Evolutionary conservation across 2,113 vertebrate species (phyloP).

Genomic region (Hyaena hyaena): DNA sequence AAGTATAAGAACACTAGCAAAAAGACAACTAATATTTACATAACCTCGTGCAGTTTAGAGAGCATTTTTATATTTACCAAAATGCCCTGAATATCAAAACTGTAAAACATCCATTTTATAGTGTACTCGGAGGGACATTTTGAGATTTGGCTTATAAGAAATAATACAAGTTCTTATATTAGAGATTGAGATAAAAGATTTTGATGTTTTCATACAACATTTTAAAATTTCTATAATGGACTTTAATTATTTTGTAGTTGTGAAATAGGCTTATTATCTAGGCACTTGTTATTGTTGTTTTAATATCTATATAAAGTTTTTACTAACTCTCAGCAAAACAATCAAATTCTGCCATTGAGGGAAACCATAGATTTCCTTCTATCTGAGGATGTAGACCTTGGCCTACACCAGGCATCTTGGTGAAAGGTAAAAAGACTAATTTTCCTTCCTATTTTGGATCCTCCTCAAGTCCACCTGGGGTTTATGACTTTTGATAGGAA

Average conservation of each 20-base stretch:
- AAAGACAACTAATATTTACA: not conserved
- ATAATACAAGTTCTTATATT: not conserved
- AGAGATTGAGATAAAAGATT: not conserved
- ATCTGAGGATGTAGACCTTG: not conserved
- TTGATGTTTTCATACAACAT: not conserved
- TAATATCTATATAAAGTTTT: not conserved
- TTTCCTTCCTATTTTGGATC: not conserved
- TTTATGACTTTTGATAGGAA: not conserved
- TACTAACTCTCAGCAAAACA: not conserved
- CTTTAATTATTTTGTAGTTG: not conserved
- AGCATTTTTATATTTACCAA: not conserved
- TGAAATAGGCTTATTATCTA: not conserved
- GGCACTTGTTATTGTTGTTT: not conserved
- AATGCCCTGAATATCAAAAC: not conserved
- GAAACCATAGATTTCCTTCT: not conserved
- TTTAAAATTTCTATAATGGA: not conserved
- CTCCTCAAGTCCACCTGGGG: not conserved
- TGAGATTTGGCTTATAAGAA: not conserved
- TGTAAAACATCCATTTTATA: conserved; percentile 1
- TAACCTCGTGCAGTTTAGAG: not conserved
- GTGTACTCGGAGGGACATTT: not conserved
- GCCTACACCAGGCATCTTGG: not conserved
- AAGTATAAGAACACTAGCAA: not conserved
- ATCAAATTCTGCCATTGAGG: not conserved
- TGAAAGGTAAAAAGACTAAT: not conserved